Base-by-base conservation (phyloP, 2,888 invertebrate species). In the Phlogophora meticulosa region DNA sequence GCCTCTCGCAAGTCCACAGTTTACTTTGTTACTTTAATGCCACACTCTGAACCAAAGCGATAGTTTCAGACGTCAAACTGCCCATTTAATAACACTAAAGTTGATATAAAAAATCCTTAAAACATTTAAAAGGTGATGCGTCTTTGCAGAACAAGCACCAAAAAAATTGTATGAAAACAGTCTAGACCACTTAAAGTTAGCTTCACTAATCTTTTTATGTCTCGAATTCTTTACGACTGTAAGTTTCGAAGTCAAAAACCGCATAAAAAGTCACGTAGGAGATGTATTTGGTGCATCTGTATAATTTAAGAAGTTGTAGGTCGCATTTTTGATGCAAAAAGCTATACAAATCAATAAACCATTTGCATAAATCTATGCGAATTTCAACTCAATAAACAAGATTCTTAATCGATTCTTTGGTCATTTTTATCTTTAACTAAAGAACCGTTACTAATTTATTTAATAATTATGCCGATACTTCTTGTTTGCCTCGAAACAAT, bases 1-100 rank as follows among this genome's bases (percentile, higher is more conserved):
- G 90, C 90, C 89, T 88, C 90, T 90, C 85, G 83, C 85, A 88
- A 89, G 85, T 83, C 82, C 74, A 63, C 76, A 82, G 68, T 85
- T 84, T 86, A 84, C 87, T 88, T 87, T 86, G 86, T 83, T 83
- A 87, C 78, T 88, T 89, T 86, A 86, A 73, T 78, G 79, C 71
- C 72, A 81, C 78, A 82, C 73, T 83, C 81, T 73, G 59, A 81
- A 84, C 76, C 64, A 72, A 75, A 65, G 64, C 71, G 78, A 76
- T 67, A 76, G 68, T 71, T 82, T 52, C 36, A 76, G 74, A 76
- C 76, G 66, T 81, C 67, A 81, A 83, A 85, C 64, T 63, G 28
- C 62, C 77, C 72, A 72, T 76, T 79, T 62, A 24, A 43, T 60
- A 66, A 46, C 45, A 56, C 43, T 59, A 42, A 55, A 46, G 9